Percentiles rank a stretch among this genome's conserved stretches.
Evolutionary conservation across 2,888 invertebrate species (phyloP).

Genomic region (Drosophila seclusa): DNA sequence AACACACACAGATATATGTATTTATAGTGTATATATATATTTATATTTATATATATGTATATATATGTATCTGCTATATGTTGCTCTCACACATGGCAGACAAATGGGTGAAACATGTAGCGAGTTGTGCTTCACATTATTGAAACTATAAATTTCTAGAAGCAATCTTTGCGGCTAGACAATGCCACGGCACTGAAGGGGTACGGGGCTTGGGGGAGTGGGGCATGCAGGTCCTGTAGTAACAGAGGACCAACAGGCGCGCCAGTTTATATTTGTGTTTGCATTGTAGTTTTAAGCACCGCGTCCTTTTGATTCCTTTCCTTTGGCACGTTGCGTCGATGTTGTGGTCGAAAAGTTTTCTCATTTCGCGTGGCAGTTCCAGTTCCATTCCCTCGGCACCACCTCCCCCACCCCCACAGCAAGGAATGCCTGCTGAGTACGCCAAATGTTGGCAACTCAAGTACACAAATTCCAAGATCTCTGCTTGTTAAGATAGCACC

Average conservation of each 20-base stretch:
- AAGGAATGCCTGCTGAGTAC: background rate
- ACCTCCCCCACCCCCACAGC: background rate
- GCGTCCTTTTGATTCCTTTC: conserved; percentile 21
- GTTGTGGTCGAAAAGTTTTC: conserved; percentile 79
- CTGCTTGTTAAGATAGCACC: background rate
- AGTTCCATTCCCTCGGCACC: conserved; percentile 25
- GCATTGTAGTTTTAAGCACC: conserved; percentile 70
- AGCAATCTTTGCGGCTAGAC: conserved; percentile 80
- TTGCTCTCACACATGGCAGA: conserved; percentile 39
- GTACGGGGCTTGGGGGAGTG: background rate
- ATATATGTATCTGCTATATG: background rate
- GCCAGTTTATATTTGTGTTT: conserved; percentile 57
- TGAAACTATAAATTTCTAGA: conserved; percentile 77
- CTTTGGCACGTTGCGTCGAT: conserved; percentile 56
- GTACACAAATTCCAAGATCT: background rate
- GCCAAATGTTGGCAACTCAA: background rate
- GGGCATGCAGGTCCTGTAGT: conserved; percentile 8
- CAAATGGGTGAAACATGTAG: conserved; percentile 65
- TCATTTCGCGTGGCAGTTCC: conserved; percentile 69
- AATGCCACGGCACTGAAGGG: conserved; percentile 32
- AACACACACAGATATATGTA: conserved; percentile 23
- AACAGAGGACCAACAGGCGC: conserved; percentile 25
- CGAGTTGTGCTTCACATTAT: conserved; percentile 71
- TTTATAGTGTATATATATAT: background rate
- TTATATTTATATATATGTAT: background rate